Base-by-base conservation (phyloP, 92 coral and sea anemone genomes). In the Phenganax subtilis region DNA sequence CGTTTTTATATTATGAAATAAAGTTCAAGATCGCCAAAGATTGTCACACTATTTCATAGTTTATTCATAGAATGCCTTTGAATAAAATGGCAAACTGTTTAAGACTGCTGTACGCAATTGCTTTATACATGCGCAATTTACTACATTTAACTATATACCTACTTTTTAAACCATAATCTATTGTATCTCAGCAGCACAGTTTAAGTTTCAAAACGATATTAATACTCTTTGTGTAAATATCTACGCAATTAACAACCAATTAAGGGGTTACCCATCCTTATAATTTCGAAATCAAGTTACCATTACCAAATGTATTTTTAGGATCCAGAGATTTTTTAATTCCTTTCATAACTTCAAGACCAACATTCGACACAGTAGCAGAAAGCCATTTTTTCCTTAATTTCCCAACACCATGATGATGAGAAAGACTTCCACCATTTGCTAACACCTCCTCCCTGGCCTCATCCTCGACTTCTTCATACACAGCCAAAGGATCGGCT, bases 321-420 rank as follows among this genome's bases (percentile, higher is more conserved):
- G 98, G 98, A 77, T 94, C 98, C 2, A 94, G 83, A 27, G 97
- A 80, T 14, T 88, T 85, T 81, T 94, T 94, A 64, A 94, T 88
- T 0, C 92, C 93, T 60, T 83, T 80, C 71, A 94, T 54, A 90
- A 94, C 93, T 62, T 92, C 87, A 76, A 94, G 79, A 11, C 98
- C 98, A 29, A 92, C 98, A 55, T 81, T 89, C 9, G 98, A 94
- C 5, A 94, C 90, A 12, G 98, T 88, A 69, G 88, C 88, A 56
- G 80, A 85, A 12, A 94, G 86, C 98, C 98, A 94, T 52, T 94
- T 94, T 87, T 94, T 94, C 84, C 98, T 87, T 3, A 94, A 83
- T 58, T 94, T 94, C 3, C 98, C 98, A 5, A 94, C 89, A 5
- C 98, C 98, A 66, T 94, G 98, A 75, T 94, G 98, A 76, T 94